These are phyloP conservation scores for Centrocercus urophasianus DNA, from an alignment of 2,113 vertebrate species.

Conservation along the genomic window DNA sequence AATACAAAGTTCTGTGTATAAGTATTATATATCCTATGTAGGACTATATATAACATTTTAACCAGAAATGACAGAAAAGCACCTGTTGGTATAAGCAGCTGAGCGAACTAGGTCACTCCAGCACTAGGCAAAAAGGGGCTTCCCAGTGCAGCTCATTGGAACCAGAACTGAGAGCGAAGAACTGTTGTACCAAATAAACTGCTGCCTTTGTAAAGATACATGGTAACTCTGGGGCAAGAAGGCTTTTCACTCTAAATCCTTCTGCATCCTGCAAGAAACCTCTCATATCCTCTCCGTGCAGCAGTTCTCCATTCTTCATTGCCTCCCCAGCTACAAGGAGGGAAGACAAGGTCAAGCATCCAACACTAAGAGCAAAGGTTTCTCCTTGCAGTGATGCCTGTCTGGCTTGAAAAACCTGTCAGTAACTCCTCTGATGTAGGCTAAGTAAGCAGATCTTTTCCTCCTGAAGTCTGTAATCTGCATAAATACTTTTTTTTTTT, in stretches of 20 bases:
- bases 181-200: neutral
- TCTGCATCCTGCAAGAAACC: neutral
- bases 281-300: neutral
- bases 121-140: neutral
- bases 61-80: neutral
- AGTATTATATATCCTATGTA: neutral
- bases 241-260: neutral
- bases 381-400: neutral
- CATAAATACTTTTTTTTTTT: neutral
- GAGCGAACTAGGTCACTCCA: fast-evolving
- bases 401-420: neutral
- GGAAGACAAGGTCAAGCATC: neutral
- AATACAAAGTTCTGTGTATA: neutral
- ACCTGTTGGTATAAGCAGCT: neutral
- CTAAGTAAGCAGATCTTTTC: neutral
- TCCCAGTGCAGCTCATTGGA: neutral
- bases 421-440: neutral
- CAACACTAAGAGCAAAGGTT: neutral
- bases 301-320: neutral
- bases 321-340: neutral
- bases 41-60: neutral
- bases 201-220: neutral
- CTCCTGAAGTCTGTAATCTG: neutral
- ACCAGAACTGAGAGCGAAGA: neutral
- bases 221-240: neutral